Conservation (phyloP, 2,888 invertebrate genomes). For the Abrostola tripartita region DNA sequence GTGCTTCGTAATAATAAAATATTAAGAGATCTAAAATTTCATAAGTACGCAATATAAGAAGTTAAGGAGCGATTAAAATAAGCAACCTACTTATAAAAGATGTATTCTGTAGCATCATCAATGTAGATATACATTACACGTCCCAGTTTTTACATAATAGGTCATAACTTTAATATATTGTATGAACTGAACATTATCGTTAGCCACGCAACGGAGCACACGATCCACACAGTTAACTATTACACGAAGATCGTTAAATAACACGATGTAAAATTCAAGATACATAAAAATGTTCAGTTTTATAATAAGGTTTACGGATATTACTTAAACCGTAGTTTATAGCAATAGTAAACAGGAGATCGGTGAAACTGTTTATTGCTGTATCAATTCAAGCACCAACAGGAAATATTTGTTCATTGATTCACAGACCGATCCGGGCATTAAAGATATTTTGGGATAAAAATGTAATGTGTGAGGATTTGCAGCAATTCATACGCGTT, state of each 20-base stretch:
- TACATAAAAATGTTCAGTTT: conserved; percentile 23
- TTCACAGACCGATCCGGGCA: conserved; percentile 48
- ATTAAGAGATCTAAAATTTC: too few species aligned
- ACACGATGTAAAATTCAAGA: conserved; percentile 20
- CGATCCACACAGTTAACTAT: conserved; percentile 4
- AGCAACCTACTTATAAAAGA: not conserved
- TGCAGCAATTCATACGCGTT: conserved; percentile 72
- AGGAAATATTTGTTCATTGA: conserved; percentile 60
- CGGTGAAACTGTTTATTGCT: conserved; percentile 20
- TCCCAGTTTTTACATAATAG: conserved; percentile 14
- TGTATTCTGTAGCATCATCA: conserved; percentile 13
- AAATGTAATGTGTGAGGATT: conserved; percentile 68
- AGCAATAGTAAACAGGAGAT: conserved; percentile 37
- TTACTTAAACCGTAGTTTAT: conserved; percentile 30
- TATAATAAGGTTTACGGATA: conserved; percentile 19
- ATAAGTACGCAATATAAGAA: not conserved
- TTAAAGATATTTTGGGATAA: conserved; percentile 62
- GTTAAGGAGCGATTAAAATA: not conserved
- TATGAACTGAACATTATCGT: conserved; percentile 20
- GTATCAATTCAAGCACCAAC: conserved; percentile 39
- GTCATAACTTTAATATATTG: conserved; percentile 15
- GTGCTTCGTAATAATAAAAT: too few species aligned
- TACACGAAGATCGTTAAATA: conserved; percentile 17
- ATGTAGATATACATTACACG: not conserved
- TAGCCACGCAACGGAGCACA: conserved; percentile 19